These are phyloP conservation scores for Tillus elongatus DNA, from an alignment of 2,888 invertebrate genomes.

Conservation along the genomic window DNA sequence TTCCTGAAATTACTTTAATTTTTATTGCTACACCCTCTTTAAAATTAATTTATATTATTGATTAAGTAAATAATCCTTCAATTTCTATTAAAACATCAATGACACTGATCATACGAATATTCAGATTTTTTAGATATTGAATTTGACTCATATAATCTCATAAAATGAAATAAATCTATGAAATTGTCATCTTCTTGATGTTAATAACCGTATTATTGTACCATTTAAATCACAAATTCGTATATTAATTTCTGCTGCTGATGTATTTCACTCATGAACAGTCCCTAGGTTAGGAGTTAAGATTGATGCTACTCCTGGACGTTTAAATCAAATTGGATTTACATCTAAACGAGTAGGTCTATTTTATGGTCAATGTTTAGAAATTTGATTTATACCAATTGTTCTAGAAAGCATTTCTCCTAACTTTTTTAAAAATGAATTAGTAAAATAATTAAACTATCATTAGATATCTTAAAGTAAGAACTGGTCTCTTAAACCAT, in stretches of 20 bases:
- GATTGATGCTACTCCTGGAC: slow-evolving; percentile 57
- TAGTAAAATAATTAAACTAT: too few relatives aligned
- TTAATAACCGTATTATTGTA: slow-evolving; percentile 52
- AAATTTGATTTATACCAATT: slow-evolving; percentile 78
- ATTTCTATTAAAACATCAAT: slow-evolving; percentile 54
- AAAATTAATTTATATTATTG: slow-evolving; percentile 54
- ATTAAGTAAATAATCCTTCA: slow-evolving; percentile 51
- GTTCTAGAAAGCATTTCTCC: slow-evolving; percentile 51
- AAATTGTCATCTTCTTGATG: slow-evolving; percentile 53
- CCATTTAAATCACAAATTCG: slow-evolving; percentile 56
- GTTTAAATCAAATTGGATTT: slow-evolving; percentile 56
- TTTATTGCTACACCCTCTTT: slow-evolving; percentile 55
- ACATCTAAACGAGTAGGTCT: slow-evolving; percentile 54
- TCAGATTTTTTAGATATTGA: slow-evolving; percentile 60
- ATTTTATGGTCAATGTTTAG: slow-evolving; percentile 69
- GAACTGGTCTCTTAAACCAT: too few relatives aligned
- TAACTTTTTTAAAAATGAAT: slow-evolving; percentile 52
- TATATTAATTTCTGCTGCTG: slow-evolving; percentile 51
- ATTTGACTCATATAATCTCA: slow-evolving; percentile 54
- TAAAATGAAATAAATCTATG: slow-evolving; percentile 37
- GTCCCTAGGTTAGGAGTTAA: slow-evolving; percentile 54
- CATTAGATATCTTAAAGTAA: too few relatives aligned
- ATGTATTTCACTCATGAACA: slow-evolving; percentile 61
- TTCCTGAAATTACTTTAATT: slow-evolving; percentile 51
- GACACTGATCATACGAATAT: slow-evolving; percentile 38